A percentile compares a stretch with the other conserved stretches of the same genome.
Evolutionary conservation across 1,140 invertebrate species (phyloP).

Genomic region (Heliconius hermathena): DNA sequence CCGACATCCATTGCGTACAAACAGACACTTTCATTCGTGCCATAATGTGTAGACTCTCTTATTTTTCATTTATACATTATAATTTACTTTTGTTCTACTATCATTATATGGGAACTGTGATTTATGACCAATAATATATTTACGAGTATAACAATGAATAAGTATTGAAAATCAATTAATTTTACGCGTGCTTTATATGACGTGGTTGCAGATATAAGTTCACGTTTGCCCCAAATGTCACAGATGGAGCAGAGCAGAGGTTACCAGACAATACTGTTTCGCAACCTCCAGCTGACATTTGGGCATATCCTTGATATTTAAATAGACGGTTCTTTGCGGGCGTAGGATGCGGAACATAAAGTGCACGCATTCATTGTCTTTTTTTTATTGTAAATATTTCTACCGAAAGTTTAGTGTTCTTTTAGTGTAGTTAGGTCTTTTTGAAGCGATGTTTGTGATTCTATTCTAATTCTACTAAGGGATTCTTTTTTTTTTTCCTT

Average conservation of each 20-base stretch:
- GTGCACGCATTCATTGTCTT: slow-evolving; percentile 42
- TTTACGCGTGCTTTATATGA: slow-evolving; percentile 22
- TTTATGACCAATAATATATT: neutral
- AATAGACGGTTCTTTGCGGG: slow-evolving; percentile 57
- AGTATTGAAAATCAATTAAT: slow-evolving; percentile 18
- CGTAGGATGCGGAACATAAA: slow-evolving; percentile 65
- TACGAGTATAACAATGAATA: neutral
- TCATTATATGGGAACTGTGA: neutral
- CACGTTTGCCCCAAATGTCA: slow-evolving; percentile 42
- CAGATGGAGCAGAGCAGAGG: slow-evolving; percentile 49
- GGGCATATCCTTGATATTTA: slow-evolving; percentile 78
- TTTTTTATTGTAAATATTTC: slow-evolving; percentile 26
- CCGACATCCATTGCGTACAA: neutral
- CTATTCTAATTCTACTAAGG: neutral
- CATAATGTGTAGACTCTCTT: neutral
- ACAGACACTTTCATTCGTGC: neutral
- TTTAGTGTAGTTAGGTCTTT: neutral
- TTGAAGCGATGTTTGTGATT: neutral
- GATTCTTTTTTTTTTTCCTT: no score
- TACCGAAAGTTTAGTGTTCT: neutral
- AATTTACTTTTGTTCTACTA: neutral
- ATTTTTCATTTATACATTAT: neutral
- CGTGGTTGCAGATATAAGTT: slow-evolving; percentile 25
- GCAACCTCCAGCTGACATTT: slow-evolving; percentile 71
- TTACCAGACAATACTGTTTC: slow-evolving; percentile 58